Base-by-base conservation (phyloP, 2,797 vertebrate genomes). In the Cygnus olor region DNA sequence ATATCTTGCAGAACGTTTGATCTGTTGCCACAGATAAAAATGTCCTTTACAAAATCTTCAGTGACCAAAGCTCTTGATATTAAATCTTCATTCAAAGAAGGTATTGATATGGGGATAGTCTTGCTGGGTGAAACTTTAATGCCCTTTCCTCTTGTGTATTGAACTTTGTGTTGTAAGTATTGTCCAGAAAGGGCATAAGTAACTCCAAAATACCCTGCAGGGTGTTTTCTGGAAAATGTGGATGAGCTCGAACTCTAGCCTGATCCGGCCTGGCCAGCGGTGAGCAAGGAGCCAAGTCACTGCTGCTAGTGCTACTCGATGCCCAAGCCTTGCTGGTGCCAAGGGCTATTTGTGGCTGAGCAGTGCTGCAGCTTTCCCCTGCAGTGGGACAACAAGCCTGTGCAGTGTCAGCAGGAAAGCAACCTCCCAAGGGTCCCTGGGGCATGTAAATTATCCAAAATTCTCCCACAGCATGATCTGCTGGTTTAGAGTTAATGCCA, bases 371-470 rank as follows among this genome's bases (percentile, higher is more conserved):
- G 82, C 63, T 57, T 79, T 47, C 36, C 38, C 27, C 4, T 3
- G 0, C 22, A 56, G 38, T 0, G 0, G 13, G 42, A 34, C 27
- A 34, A 7, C 63, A 76, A 72, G 32, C 28, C 14, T 20, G 2
- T 15, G 36, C 28, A 42, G 28, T 42, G 12, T 63, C 58, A 51
- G 25, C 25, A 60, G 49, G 44, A 57, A 57, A 42, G 22, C 42
- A 85, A 8, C 16, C 27, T 77, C 16, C 32, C 25, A 40, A 57
- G 10, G 32, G 45, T n/a, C 8, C 7, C 16, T 34, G 30, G n/a
- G 13, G 19, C 71, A 34, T 49, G 47, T 61, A 47, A 78, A 32
- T 69, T 42, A 42, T 61, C 44, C 14, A 7, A 5, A 60, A 77
- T 68, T 83, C 36, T 54, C 36, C 6, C 36, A 71, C 18, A 73